A percentile compares a stretch with the other conserved stretches of the same genome.
Evolutionary conservation across 2,113 vertebrate genomes (phyloP).

Genomic region (Melanostigma gelatinosum): DNA sequence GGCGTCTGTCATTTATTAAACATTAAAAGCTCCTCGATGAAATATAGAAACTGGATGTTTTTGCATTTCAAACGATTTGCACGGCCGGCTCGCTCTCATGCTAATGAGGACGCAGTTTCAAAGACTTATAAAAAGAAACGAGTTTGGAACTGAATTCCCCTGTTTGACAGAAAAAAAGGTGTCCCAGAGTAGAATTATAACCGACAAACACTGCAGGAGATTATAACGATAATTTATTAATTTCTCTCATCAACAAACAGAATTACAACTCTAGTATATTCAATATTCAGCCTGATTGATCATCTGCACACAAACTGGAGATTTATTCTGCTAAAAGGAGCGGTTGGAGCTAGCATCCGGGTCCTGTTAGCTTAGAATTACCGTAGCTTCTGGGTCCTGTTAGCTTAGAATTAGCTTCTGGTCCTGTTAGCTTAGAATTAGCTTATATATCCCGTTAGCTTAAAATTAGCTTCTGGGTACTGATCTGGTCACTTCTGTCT

Average conservation of each 20-base stretch:
- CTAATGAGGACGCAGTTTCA: constrained; percentile 92
- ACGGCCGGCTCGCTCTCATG: constrained; percentile 93
- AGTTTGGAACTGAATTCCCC: constrained; percentile 26
- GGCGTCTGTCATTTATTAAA: constrained; percentile 98
- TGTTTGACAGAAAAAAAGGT: constrained; percentile 35
- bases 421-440: too few relatives aligned
- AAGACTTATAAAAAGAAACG: constrained; percentile 87
- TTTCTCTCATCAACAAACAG: not conserved
- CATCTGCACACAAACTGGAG: not conserved
- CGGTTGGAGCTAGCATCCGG: not conserved
- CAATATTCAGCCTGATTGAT: not conserved
- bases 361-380: not conserved
- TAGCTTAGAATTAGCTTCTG: too few relatives aligned
- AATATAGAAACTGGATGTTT: constrained; percentile 98
- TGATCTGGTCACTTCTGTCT: too few relatives aligned
- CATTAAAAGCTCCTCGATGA: constrained; percentile 98
- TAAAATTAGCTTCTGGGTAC: too few relatives aligned
- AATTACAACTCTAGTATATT: not conserved
- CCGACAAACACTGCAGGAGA: not conserved
- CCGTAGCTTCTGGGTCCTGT: too few relatives aligned
- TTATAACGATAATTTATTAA: not conserved
- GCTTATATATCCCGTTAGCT: too few relatives aligned
- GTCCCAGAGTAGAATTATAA: not conserved
- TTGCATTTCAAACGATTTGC: constrained; percentile 98
- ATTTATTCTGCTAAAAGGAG: not conserved